These are phyloP conservation scores for Zaprionus nigranus DNA, from an alignment of 1,140 invertebrate genomes.

Conservation along the genomic window DNA sequence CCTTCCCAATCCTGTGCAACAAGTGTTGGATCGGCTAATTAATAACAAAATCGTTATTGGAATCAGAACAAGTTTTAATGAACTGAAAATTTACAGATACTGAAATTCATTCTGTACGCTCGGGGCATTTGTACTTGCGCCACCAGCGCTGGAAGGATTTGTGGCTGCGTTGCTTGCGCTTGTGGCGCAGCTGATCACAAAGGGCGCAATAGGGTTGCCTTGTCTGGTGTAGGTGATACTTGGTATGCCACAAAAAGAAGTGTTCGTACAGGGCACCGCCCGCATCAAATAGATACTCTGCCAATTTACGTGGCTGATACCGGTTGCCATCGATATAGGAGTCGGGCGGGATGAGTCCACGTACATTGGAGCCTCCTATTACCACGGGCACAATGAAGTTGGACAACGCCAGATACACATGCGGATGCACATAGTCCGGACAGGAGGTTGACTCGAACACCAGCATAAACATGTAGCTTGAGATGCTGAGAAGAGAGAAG, in stretches of 20 bases:
- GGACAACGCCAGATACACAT: conserved; percentile 48
- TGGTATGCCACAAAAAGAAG: conserved; percentile 66
- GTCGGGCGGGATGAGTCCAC: conserved; percentile 26
- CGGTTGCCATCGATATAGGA: conserved; percentile 45
- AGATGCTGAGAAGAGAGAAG: conserved; percentile 34
- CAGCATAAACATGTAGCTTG: conserved; percentile 55
- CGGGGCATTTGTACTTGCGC: conserved; percentile 40
- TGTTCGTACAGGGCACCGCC: neutral
- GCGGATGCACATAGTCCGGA: conserved; percentile 52
- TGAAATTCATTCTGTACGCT: neutral
- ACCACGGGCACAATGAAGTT: conserved; percentile 58
- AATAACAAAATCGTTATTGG: no score
- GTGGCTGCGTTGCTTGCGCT: neutral
- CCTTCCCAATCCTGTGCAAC: no score
- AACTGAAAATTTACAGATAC: neutral
- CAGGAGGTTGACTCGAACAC: conserved; percentile 55
- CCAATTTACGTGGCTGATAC: conserved; percentile 25
- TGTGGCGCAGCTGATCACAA: conserved; percentile 21
- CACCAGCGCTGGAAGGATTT: conserved; percentile 49
- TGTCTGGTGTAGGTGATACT: conserved; percentile 36
- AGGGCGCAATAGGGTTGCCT: conserved; percentile 52
- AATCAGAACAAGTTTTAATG: neutral
- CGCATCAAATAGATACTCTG: conserved; percentile 12
- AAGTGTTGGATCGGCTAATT: no score
- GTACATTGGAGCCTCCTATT: conserved; percentile 45